Percentiles rank a stretch among this genome's conserved stretches.
These are phyloP conservation scores for Arctia plantaginis DNA, from an alignment of 2,888 invertebrate genomes.

Conservation along the genomic window DNA sequence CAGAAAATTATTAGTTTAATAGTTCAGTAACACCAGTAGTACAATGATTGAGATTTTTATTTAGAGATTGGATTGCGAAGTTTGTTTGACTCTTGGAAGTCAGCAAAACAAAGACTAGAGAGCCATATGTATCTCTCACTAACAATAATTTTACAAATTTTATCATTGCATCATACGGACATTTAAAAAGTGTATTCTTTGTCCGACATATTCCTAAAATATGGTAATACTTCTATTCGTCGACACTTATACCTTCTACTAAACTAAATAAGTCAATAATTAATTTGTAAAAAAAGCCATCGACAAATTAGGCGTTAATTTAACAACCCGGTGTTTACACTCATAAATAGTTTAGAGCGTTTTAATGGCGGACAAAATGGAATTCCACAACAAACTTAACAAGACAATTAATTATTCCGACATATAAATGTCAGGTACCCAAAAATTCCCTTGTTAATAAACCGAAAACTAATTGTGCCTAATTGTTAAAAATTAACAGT, in stretches of 20 bases:
- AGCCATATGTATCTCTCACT: not conserved
- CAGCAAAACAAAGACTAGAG: not conserved
- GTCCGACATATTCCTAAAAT: constrained; percentile 1
- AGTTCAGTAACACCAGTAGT: not conserved
- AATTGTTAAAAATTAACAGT: constrained; percentile 44
- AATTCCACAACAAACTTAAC: constrained; percentile 8
- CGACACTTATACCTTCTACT: not conserved
- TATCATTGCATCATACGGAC: not conserved
- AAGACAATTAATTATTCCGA: constrained; percentile 34
- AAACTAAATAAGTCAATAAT: not conserved
- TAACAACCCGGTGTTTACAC: not conserved
- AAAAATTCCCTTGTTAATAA: constrained; percentile 27
- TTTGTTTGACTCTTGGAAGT: not conserved
- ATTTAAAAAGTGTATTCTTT: not conserved
- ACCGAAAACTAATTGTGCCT: constrained; percentile 38
- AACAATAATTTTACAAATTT: not conserved
- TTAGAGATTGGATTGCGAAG: not conserved
- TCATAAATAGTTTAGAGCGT: not conserved
- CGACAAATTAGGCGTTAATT: not conserved
- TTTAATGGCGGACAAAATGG: not conserved
- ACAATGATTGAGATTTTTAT: not conserved
- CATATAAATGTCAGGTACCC: constrained; percentile 27
- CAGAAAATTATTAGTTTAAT: not conserved
- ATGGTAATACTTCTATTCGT: constrained; percentile 1
- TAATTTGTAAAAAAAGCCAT: not conserved